Percentiles rank a stretch among this genome's conserved stretches.
Evolutionary conservation across 2,888 invertebrate genomes (phyloP).

Genomic region (Clistopyga incitator): DNA sequence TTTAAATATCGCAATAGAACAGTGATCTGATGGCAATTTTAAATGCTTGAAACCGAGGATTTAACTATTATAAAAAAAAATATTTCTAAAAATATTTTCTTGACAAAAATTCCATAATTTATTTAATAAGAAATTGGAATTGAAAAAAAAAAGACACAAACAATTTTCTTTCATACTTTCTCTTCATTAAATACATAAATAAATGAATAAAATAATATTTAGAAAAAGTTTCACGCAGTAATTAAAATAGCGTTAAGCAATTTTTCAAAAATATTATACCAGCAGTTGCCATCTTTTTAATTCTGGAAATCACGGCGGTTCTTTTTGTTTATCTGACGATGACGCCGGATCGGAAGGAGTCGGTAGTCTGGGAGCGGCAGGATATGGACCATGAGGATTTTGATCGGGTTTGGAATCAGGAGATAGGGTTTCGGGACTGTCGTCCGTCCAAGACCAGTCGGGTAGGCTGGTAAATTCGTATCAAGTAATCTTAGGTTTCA

Average conservation of each 20-base stretch:
- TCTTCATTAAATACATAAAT: too few species aligned
- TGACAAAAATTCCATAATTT: too few species aligned
- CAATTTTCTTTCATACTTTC: too few species aligned
- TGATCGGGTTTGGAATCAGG: constrained; percentile 12
- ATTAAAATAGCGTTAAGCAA: constrained; percentile 29
- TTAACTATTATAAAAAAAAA: too few species aligned
- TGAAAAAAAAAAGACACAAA: too few species aligned
- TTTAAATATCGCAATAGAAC: too few species aligned
- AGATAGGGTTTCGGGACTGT: constrained; percentile 25
- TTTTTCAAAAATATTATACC: constrained; percentile 33
- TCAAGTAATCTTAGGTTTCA: neutral
- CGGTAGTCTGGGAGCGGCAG: constrained; percentile 26
- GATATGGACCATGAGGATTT: constrained; percentile 29
- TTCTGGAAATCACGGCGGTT: constrained; percentile 36
- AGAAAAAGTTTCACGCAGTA: constrained; percentile 23
- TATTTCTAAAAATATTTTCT: too few species aligned
- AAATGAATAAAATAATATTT: constrained; percentile 1
- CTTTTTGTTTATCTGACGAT: constrained; percentile 18
- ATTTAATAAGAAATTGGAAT: too few species aligned
- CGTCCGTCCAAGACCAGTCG: constrained; percentile 58
- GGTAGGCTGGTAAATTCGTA: constrained; percentile 57
- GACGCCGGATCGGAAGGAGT: constrained; percentile 18
- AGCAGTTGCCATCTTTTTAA: constrained; percentile 32
- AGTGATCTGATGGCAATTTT: too few species aligned
- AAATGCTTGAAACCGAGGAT: too few species aligned